Evolutionary conservation across 2,888 invertebrate genomes (phyloP), one percentile per base, ranked within the genome.

Genomic region (Celastrina argiolus): DNA sequence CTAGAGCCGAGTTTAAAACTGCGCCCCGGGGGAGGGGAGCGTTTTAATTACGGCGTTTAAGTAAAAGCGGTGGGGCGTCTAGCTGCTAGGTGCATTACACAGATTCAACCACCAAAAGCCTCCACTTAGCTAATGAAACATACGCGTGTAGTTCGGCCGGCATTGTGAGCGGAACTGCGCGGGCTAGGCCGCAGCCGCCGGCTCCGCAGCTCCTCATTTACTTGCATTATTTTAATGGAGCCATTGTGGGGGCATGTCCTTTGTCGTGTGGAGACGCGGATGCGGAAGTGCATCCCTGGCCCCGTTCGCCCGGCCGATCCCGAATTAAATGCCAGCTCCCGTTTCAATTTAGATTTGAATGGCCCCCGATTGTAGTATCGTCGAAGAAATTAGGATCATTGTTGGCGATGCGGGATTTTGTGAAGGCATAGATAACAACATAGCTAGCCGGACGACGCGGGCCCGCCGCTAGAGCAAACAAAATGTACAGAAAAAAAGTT

Each of bases 41-140:
- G 85, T 88, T 89, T 89, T 90, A 90, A 90, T 90, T 89, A 91
- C 85, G 83, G 80, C 87, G 87, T 89, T 90, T 90, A 90, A 89
- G 91, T 88, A 88, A 88, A 87, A 88, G 90, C 89, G 87, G 79
- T 80, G 81, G 84, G 82, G 82, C 83, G 83, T 86, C 88, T 87
- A 84, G 83, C 81, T 84, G 83, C 81, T 84, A 80, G 85, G 85
- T 88, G 87, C 88, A 88, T 87, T 87, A 89, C 90, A 87, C 85
- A 87, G 88, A 89, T 90, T 87, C 87, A 87, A 85, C 87, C 82
- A 89, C 92, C 91, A 90, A 91, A 91, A 89, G 91, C 90, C 88
- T 87, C 88, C 91, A 92, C 91, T 92, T 91, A 92, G 91, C 92
- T 91, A 91, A 92, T 92, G 91, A 92, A 92, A 91, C 91, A 91